Evolutionary conservation across 2,113 vertebrate species (phyloP), one percentile per base, ranked within the genome.

Genomic region (Falco punctatus): DNA sequence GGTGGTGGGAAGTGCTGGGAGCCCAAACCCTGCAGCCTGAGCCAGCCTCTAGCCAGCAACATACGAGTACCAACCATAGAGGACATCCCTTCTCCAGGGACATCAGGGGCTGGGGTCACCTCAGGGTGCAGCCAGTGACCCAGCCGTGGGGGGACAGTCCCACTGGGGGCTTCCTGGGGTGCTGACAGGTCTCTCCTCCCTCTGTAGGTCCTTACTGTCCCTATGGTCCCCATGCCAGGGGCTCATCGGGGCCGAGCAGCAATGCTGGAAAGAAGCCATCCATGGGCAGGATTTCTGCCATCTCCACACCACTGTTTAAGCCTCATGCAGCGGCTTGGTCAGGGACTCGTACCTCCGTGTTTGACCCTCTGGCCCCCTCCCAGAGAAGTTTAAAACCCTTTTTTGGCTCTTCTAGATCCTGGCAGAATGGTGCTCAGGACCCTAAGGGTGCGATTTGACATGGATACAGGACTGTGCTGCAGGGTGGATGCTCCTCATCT

Each of bases 241-340:
- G 4, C 81, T 98, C 95, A 99, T 98, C 55, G 98, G 97, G 75
- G 93, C 94, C 0, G 94, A 98, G 14, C 98, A 98, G 70, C 92
- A 66, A 2, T 99, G 98, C 89, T 97, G 97, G 94, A 99, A 98
- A 89, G 98, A 97, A 90, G 98, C 98, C 1, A 44, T 92, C 61
- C 77, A 38, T 0, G 94, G 98, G 28, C 98, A 98, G 81, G 97
- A 98, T 54, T 98, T 97, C 97, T 99, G 99, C 92, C 86, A 98
- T 3, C 3, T 99, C 14, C 99, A 99, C 1, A 55, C 95, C 27
- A 97, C 91, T 0, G 17, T 96, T 1, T 44, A 95, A 81, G 51
- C 18, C 30, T 98, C 95, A 0, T 97, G 96, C 15, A 59, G 88
- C 6, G 6, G 61, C 92, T 65, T 86, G 61, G 88, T 59, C 19